These are phyloP conservation scores for Tetrax tetrax DNA, from an alignment of 2,113 vertebrate species.

Conservation along the genomic window DNA sequence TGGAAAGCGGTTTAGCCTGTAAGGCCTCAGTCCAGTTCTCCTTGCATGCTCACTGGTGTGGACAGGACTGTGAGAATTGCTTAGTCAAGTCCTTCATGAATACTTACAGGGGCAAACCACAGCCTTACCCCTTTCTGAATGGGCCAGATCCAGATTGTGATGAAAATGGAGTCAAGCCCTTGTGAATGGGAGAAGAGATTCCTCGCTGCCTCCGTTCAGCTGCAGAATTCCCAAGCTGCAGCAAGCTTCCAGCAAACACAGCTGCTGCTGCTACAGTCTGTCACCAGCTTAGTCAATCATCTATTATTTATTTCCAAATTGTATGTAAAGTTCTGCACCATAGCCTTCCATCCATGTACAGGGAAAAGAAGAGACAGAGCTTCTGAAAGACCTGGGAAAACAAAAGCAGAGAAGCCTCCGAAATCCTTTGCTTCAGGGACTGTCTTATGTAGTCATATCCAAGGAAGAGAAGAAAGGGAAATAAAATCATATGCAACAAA, in stretches of 20 bases:
- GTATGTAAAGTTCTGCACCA: slow-evolving; percentile 1
- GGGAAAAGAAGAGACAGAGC: background rate
- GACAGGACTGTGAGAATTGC: background rate
- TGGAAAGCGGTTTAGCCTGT: background rate
- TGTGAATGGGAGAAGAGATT: background rate
- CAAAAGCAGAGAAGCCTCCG: background rate
- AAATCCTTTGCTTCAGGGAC: background rate
- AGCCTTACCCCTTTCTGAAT: background rate
- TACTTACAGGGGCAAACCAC: background rate
- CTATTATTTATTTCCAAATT: slow-evolving; percentile 61
- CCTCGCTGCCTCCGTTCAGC: background rate
- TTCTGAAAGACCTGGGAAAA: background rate
- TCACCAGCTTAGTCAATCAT: slow-evolving; percentile 49
- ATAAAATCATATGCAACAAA: background rate
- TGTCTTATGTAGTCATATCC: background rate
- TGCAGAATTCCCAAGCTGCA: slow-evolving; percentile 19
- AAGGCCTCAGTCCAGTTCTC: background rate
- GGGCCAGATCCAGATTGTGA: background rate
- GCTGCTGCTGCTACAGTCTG: slow-evolving; percentile 42
- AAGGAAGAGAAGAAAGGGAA: background rate
- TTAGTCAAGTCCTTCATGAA: background rate
- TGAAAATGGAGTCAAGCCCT: background rate
- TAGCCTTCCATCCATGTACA: background rate
- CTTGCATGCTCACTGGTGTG: background rate
- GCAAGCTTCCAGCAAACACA: background rate